A percentile compares a stretch with the other conserved stretches of the same genome.
These are phyloP conservation scores for Pogonomyrmex barbatus DNA, from an alignment of 1,140 invertebrate genomes.

Conservation along the genomic window DNA sequence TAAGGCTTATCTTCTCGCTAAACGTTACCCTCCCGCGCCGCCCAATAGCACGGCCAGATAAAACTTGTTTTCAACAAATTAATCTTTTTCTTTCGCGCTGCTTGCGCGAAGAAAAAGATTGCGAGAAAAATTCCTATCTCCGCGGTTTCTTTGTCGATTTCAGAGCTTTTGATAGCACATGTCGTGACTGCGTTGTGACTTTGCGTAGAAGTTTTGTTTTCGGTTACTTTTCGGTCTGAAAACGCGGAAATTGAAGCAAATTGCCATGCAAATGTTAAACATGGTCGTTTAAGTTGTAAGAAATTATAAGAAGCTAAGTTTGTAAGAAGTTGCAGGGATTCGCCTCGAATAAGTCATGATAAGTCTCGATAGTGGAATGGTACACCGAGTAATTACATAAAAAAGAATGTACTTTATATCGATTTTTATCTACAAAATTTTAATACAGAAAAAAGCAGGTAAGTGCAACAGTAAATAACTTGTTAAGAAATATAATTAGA, in stretches of 20 bases:
- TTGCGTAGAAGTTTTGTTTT: background rate
- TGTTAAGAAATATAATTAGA: constrained; percentile 7
- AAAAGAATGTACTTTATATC: background rate
- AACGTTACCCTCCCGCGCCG: constrained; percentile 60
- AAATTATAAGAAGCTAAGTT: background rate
- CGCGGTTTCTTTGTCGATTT: constrained; percentile 24
- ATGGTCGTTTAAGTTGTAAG: constrained; percentile 41
- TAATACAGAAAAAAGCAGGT: background rate
- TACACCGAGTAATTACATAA: background rate
- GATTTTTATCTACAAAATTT: background rate
- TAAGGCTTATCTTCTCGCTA: constrained; percentile 76
- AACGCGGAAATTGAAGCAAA: background rate
- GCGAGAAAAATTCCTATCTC: constrained; percentile 76
- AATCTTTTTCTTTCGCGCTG: constrained; percentile 76
- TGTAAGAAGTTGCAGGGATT: too few relatives aligned
- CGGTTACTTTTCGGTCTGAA: background rate
- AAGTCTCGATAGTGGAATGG: background rate
- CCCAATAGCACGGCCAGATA: constrained; percentile 72
- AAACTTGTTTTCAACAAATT: constrained; percentile 81
- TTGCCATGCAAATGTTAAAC: constrained; percentile 32
- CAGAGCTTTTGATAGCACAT: constrained; percentile 1
- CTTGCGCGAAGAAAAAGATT: background rate
- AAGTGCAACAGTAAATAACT: too few relatives aligned
- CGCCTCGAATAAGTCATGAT: background rate
- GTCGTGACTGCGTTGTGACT: background rate